Evolutionary conservation across 2,797 vertebrate genomes (phyloP).

Genomic region (Bryconaethiops microstoma): DNA sequence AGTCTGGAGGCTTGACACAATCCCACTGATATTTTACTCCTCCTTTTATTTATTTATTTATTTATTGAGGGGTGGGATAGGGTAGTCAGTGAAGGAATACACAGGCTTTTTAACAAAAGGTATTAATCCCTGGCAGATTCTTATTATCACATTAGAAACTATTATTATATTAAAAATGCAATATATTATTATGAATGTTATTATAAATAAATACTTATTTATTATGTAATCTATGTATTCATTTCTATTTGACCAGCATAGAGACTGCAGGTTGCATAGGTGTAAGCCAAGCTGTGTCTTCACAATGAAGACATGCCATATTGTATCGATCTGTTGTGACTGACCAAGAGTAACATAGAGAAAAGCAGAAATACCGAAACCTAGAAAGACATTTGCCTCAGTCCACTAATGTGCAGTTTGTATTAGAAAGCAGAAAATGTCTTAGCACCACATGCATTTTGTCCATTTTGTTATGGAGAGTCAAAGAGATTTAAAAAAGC

Average conservation of each 20-base stretch:
- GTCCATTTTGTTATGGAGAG: background rate
- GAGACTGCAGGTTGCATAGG: conserved; percentile 42
- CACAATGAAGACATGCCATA: conserved; percentile 57
- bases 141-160: background rate
- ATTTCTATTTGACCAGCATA: conserved; percentile 13
- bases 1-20: conserved; percentile 59
- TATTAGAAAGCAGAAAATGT: background rate
- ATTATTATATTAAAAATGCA: background rate
- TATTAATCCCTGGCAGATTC: background rate
- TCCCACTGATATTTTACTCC: conserved; percentile 63
- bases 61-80: background rate
- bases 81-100: background rate
- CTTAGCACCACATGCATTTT: background rate
- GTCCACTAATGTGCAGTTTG: background rate
- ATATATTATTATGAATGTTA: background rate
- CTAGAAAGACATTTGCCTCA: conserved; percentile 26
- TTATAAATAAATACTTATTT: background rate
- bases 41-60: conserved; percentile 24
- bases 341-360: conserved; percentile 44
- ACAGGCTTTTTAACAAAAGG: background rate
- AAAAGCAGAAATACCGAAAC: conserved; percentile 48
- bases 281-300: conserved; percentile 58
- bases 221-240: conserved; percentile 9
- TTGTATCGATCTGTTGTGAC: conserved; percentile 64
- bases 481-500: background rate